Evolutionary conservation across 1,140 invertebrate genomes (phyloP).

Genomic region (Mesaphorura yosii): DNA sequence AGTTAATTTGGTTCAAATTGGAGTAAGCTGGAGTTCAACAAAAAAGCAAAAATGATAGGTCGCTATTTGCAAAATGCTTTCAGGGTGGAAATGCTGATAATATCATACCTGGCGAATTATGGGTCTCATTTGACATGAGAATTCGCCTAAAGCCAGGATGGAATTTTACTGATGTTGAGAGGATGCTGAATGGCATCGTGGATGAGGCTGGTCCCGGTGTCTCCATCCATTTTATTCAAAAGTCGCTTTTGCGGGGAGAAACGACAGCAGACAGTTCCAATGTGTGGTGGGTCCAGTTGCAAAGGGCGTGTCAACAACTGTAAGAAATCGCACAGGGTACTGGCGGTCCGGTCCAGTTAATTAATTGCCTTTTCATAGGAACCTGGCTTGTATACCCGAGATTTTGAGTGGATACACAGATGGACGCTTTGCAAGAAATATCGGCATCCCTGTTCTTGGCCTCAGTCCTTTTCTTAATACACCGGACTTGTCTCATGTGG

Average conservation of each 20-base stretch:
- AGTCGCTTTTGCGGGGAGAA: constrained; percentile 28
- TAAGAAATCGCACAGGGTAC: background rate
- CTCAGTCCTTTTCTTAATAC: constrained; percentile 67
- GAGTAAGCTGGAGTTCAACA: too few relatives aligned
- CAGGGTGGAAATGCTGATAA: constrained; percentile 76
- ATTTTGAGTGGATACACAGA: constrained; percentile 43
- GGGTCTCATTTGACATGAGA: constrained; percentile 42
- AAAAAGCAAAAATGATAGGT: too few relatives aligned
- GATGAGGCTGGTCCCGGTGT: constrained; percentile 41
- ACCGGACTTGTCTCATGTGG: constrained; percentile 56
- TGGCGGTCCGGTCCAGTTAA: background rate
- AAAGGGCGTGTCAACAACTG: background rate
- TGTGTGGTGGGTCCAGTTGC: constrained; percentile 41
- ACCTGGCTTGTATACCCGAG: constrained; percentile 32
- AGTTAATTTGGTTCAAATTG: background rate
- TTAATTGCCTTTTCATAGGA: background rate
- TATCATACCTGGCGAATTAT: constrained; percentile 44
- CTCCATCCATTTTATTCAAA: constrained; percentile 37
- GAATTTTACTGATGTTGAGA: constrained; percentile 39
- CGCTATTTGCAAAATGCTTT: too few relatives aligned
- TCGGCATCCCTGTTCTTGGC: constrained; percentile 57
- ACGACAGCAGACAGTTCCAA: constrained; percentile 36
- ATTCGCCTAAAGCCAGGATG: constrained; percentile 37
- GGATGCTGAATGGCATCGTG: constrained; percentile 40
- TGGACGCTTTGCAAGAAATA: constrained; percentile 35